Evolutionary conservation across 2,113 vertebrate genomes (phyloP).

Genomic region (Progne subis): DNA sequence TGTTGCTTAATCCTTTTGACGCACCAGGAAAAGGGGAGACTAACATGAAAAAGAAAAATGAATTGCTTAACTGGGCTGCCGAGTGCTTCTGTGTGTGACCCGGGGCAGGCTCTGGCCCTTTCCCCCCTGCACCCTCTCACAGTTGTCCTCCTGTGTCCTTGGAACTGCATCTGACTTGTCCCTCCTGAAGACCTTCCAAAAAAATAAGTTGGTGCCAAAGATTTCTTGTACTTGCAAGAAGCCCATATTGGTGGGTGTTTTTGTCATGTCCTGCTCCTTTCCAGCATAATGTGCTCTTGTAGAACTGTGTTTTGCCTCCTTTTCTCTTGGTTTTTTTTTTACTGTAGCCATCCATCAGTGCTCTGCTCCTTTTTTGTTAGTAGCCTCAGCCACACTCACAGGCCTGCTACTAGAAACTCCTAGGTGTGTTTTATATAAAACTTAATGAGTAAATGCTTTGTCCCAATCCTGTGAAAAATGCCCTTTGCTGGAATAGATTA

Average conservation of each 20-base stretch:
- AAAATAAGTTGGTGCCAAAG: not conserved
- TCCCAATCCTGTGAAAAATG: not conserved
- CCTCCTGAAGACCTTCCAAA: not conserved
- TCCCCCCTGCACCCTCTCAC: not conserved
- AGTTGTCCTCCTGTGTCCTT: not conserved
- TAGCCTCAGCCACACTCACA: not conserved
- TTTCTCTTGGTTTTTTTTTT: not conserved
- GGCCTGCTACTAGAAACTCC: not conserved
- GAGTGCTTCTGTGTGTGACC: not conserved
- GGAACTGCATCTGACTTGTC: not conserved
- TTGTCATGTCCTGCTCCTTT: not conserved
- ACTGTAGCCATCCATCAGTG: not conserved
- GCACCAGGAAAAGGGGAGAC: constrained; percentile 24
- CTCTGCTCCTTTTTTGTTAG: not conserved
- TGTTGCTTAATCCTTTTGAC: constrained; percentile 54
- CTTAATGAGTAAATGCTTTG: not conserved
- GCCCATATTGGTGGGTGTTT: not conserved
- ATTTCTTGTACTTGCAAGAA: not conserved
- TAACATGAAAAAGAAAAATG: not conserved
- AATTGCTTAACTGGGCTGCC: not conserved
- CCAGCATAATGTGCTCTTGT: not conserved
- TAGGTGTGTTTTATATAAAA: not conserved
- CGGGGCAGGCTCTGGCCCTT: not conserved
- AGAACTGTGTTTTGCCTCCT: not conserved
- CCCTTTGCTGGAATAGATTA: not conserved